These are phyloP conservation scores for Microcebus jonahi DNA, from an alignment of 2,113 vertebrate genomes.

Conservation along the genomic window DNA sequence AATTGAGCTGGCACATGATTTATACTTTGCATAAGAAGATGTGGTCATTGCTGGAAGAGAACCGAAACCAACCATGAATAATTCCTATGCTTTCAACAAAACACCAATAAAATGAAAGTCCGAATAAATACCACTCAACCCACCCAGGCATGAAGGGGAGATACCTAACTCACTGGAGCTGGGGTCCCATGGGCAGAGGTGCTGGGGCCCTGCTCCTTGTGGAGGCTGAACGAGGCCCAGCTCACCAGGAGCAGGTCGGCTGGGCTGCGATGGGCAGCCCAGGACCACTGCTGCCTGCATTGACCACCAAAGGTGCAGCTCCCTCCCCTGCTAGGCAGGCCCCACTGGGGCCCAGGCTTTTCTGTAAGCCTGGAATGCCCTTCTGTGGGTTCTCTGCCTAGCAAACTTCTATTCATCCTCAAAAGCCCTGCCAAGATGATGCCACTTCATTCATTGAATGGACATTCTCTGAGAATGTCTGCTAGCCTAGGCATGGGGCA, in stretches of 20 bases:
- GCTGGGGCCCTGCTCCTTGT: no score
- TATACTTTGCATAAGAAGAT: neutral
- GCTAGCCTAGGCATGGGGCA: neutral
- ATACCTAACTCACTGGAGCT: neutral
- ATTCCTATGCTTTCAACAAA: conserved; percentile 54
- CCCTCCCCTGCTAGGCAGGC: neutral
- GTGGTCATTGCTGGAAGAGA: neutral
- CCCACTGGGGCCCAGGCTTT: neutral
- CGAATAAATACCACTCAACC: conserved; percentile 23
- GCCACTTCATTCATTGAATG: neutral
- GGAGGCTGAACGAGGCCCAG: neutral
- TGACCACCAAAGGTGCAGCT: neutral
- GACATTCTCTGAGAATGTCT: neutral
- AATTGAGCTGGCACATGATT: conserved; percentile 29
- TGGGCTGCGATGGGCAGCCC: neutral
- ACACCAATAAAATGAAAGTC: conserved; percentile 28
- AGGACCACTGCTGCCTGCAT: neutral
- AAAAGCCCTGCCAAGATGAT: neutral
- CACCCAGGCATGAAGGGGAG: neutral
- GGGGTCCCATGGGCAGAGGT: neutral
- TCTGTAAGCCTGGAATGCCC: neutral
- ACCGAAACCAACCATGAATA: conserved; percentile 34
- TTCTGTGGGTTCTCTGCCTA: neutral
- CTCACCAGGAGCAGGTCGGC: fast-evolving
- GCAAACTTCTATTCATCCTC: neutral